These are phyloP conservation scores for Paramormyrops kingsleyae DNA, from an alignment of 2,113 vertebrate species.

Conservation along the genomic window DNA sequence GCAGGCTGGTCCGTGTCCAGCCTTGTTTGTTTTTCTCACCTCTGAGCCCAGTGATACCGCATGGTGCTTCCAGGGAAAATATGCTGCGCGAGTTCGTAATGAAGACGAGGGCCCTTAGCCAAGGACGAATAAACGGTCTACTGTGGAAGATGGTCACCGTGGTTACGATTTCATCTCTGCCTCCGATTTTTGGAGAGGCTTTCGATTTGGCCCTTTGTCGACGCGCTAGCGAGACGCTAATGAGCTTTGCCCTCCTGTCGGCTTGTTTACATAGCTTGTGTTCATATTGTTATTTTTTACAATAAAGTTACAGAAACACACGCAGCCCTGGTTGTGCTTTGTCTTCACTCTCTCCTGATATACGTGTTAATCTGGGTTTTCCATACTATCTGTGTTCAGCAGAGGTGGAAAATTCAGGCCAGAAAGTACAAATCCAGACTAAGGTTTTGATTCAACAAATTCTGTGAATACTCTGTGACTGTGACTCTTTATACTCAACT, in stretches of 20 bases:
- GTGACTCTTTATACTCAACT: not conserved
- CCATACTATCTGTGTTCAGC: not conserved
- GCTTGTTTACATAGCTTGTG: conserved; percentile 1
- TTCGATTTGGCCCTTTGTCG: not conserved
- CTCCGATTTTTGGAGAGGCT: not conserved
- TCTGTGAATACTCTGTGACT: too few species aligned
- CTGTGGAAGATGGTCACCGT: not conserved
- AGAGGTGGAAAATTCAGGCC: too few species aligned
- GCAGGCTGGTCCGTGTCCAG: not conserved
- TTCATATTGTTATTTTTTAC: conserved; percentile 11
- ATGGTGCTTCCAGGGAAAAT: not conserved
- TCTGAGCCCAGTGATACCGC: not conserved
- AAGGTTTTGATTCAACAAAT: too few species aligned
- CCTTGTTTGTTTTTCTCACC: not conserved
- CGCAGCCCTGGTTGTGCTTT: not conserved
- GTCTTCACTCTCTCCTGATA: not conserved
- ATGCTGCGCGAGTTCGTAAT: not conserved
- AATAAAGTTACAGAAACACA: not conserved
- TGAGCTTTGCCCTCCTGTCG: not conserved
- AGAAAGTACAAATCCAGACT: too few species aligned
- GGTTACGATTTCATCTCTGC: not conserved
- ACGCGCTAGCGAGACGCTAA: not conserved
- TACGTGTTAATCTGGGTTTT: not conserved
- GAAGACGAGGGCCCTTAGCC: not conserved
- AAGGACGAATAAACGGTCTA: not conserved